A percentile compares a stretch with the other conserved stretches of the same genome.
These are phyloP conservation scores for Chondrosia reniformis DNA, from an alignment of 37 sponge, comb jelly and placozoan genomes.

Conservation along the genomic window DNA sequence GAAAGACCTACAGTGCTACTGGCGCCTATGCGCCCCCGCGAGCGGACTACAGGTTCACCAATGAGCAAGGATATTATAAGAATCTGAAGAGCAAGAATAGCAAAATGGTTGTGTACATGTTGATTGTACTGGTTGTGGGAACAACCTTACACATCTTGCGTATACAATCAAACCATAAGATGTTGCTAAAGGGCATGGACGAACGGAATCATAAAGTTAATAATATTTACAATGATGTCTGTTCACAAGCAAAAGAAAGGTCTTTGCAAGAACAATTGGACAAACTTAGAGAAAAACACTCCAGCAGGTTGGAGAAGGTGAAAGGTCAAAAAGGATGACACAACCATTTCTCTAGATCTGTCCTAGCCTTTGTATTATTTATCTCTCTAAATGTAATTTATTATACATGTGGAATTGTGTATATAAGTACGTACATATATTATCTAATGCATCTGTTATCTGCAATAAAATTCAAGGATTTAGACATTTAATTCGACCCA, in stretches of 20 bases:
- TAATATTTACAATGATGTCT: not conserved
- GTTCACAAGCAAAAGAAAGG: not conserved
- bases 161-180: not conserved
- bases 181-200: not conserved
- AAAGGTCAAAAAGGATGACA: not conserved
- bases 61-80: too few species aligned
- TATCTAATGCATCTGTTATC: not conserved
- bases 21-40: not conserved
- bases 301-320: not conserved
- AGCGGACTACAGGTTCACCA: not conserved
- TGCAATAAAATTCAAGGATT: too few species aligned
- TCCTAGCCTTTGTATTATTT: not conserved
- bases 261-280: constrained; percentile 19
- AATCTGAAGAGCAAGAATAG: not conserved
- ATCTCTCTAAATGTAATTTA: not conserved
- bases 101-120: not conserved
- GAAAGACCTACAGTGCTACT: not conserved
- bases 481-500: not conserved
- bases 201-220: not conserved
- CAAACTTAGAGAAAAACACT: not conserved
- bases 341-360: not conserved
- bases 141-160: not conserved
- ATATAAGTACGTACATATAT: not conserved
- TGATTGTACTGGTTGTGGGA: not conserved
- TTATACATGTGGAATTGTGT: not conserved